These are phyloP conservation scores for Lampris incognitus DNA, from an alignment of 2,113 vertebrate species.

Conservation along the genomic window DNA sequence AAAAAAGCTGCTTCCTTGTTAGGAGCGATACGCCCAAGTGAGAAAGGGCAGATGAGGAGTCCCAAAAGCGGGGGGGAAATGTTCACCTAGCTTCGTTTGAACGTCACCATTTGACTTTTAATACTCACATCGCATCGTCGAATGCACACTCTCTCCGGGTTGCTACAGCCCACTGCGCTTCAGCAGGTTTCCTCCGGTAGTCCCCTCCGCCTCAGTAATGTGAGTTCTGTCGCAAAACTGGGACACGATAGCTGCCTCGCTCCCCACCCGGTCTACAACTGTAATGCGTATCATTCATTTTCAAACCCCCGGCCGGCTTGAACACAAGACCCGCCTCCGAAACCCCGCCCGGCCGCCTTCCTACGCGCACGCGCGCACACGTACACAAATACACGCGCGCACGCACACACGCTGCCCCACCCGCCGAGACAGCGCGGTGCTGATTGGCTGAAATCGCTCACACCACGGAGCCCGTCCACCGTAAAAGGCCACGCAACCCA, in stretches of 20 bases:
- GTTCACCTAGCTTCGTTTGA: background rate
- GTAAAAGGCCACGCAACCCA: constrained; percentile 77
- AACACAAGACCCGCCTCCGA: constrained; percentile 55
- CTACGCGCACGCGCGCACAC: constrained; percentile 32
- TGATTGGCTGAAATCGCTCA: constrained; percentile 82
- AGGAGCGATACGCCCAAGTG: background rate
- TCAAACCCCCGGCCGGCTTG: constrained; percentile 75
- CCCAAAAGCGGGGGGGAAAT: too few relatives aligned
- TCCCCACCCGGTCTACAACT: constrained; percentile 30
- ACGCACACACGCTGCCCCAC: constrained; percentile 21
- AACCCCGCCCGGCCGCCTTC: constrained; percentile 78
- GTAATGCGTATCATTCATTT: constrained; percentile 77
- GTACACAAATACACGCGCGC: too few relatives aligned
- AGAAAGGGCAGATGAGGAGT: background rate
- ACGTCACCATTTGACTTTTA: background rate
- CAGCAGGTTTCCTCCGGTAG: background rate
- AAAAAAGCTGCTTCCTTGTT: background rate
- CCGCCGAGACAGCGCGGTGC: constrained; percentile 47
- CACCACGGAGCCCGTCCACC: constrained; percentile 82
- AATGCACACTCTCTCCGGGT: background rate
- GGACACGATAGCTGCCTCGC: background rate
- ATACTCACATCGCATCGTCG: constrained; percentile 72
- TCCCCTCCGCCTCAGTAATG: background rate
- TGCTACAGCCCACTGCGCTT: background rate
- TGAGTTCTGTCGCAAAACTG: constrained; percentile 1